Base-by-base conservation (phyloP, 2,797 vertebrate species). In the Catamblyrhynchus diadema region DNA sequence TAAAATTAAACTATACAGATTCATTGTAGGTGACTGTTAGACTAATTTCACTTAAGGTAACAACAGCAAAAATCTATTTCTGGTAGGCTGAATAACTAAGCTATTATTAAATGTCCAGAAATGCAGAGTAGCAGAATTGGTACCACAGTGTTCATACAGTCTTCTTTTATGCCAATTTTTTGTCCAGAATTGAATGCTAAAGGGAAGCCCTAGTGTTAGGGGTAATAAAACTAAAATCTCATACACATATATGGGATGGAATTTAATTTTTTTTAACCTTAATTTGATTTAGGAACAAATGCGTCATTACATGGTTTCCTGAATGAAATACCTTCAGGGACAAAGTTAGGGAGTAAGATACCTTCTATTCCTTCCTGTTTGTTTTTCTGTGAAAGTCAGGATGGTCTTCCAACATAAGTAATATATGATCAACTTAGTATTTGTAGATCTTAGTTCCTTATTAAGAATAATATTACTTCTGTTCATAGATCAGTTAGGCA, bases 341-440 rank as follows among this genome's bases (percentile, higher is more conserved):
- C 5, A 37, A 57, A 62, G 15, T 61, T 60, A 60, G 51, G 22
- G 17, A 32, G 8, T 33, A 67, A 59, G n/a, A 28, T 71, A 4
- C 0, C 0, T 20, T 22, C 37, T 30, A 18, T 75, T 54, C 37
- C 4, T 37, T 77, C 10, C 24, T 75, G 14, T 61, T 67, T 62
- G 23, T 82, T 92, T 88, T 82, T 32, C 10, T 62, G 6, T 80
- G n/a, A 59, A 65, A 73, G 30, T 62, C 51, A 80, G 24, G 5
- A 14, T 90, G 41, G 10, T 84, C 9, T 79, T 88, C 23, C 28
- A 62, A n/a, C 2, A 6, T 22, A 47, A 73, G 8, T 62, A 61
- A 50, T 39, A 13, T 2, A 3, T 12, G 5, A 20, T 47, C 0
- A 1, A 8, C 10, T 50, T 73, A 57, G 9, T 57, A 44, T 57